Base-by-base conservation (phyloP, 1,140 invertebrate species). In the Drosophila takahashii region DNA sequence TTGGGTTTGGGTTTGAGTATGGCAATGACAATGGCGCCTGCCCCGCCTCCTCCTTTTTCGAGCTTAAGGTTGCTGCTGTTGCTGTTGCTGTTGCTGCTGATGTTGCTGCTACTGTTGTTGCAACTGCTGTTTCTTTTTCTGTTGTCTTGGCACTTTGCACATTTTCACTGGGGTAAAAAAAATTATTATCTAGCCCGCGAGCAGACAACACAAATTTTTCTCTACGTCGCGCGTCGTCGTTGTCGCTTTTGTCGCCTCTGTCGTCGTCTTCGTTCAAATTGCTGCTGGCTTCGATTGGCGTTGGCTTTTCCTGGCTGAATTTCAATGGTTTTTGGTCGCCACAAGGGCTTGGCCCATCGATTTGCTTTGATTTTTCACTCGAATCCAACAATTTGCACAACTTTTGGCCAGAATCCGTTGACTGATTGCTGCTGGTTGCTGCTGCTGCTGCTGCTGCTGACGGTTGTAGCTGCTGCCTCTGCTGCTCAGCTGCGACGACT, bases 401-500 rank as follows among this genome's bases (percentile, higher is more conserved):
- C 44, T 64, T 61, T 76, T 66, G 45, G 34, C 41, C 60, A 70
- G 36, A 76, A 65, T 64, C 59, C 57, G 61, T 59, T 58, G 59
- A 42, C 41, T 60, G 69, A 81, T 78, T 69, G 59, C 39, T 83
- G 57, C 45, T 64, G 42, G 47, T 29, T 50, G 59, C 83, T 86
- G 58, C 39, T 83, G 59, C 83, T 86, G 81, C 47, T 86, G 70
- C 79, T 87, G 59, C 83, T 86, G 58, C 39, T 83, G 59, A 37
- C 41, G 60, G 53, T 32, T 42, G 54, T 36, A 66, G 72, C 60
- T 83, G 80, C 56, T 77, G 77, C 81, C 84, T 76, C 83, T 86
- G 81, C 47, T 86, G 70, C 79, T 87, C 81, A 86, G 81, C 83
- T 86, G 81, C 83, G 78, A 86, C 81, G 81, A 85, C 81, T 85